Evolutionary conservation across 2,797 vertebrate genomes (phyloP), one percentile per base, ranked within the genome.

Genomic region (Saguinus oedipus): DNA sequence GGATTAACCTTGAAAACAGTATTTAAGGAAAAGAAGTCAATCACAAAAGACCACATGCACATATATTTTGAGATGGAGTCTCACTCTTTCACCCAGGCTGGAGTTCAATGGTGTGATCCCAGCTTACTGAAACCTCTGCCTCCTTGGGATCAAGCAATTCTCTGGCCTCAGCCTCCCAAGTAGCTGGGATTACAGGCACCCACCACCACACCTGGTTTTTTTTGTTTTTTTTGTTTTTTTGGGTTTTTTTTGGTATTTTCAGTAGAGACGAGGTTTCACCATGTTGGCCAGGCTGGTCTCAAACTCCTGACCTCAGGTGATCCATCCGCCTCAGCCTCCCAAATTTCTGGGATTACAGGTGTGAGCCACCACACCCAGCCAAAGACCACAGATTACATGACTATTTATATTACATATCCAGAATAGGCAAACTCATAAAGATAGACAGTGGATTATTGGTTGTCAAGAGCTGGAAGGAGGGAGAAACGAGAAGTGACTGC

Each of bases 191-290:
- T 68, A 68, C 3, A 4, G 14, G 30, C 4, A 17, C 61, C 15
- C 30, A 0, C 30, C 61, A 68, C 61, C 7, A n/a, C 15, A 33
- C 61, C 61, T 4, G 14, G 3, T 1, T 14, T 14, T 1, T 61
- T 61, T 30, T 7, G 7, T 1, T 14, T 14, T 1, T 61, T 61
- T 30, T 7, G 7, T 1, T 14, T 14, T 0, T 61, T 14, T 14
- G 6, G 36, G 36, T 7, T 33, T 7, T 61, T 33, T 4, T 33
- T 17, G 33, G 61, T 64, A n/a, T 64, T 68, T n/a, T 68, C 33
- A n/a, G 15, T n/a, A 68, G 61, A n/a, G 6, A 64, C 3, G 0
- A 17, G 13, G 30, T 68, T n/a, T 68, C 30, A 7, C 15, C 61
- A n/a, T 68, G 61, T 68, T n/a, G 61, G 61, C 61, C 7, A 2